phyloP scores from a whole-genome alignment of 2,113 vertebrate species.

The Pheucticus melanocephalus region DNA sequence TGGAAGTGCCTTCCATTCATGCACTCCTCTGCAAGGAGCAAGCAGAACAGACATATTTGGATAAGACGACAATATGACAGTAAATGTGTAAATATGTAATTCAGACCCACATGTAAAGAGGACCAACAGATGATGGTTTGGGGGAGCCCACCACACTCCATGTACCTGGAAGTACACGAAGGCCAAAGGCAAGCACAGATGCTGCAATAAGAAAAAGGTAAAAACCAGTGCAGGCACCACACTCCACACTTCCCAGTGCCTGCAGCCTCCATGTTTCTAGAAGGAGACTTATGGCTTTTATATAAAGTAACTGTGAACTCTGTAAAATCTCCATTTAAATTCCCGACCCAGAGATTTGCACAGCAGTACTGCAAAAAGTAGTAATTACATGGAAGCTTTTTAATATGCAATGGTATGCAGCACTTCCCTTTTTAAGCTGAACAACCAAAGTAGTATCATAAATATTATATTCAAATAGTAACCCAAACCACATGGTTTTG shows the following conservation, averaged over 20 bases:
- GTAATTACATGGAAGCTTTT: conserved; percentile 48
- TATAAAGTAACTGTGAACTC: background rate
- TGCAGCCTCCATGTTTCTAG: background rate
- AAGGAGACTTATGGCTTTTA: background rate
- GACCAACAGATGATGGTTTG: background rate
- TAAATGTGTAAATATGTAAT: background rate
- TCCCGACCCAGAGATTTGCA: conserved; percentile 1
- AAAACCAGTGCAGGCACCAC: background rate
- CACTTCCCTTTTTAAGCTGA: conserved; percentile 12
- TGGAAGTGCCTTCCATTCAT: background rate
- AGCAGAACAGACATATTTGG: background rate
- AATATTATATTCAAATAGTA: conserved; percentile 57
- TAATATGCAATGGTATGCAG: conserved; percentile 6
- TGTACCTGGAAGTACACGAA: background rate
- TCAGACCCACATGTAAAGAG: background rate
- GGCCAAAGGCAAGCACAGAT: background rate
- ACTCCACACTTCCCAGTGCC: background rate
- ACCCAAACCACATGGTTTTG: conserved; percentile 16
- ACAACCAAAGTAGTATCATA: conserved; percentile 6
- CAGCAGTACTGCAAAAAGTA: conserved; percentile 16
- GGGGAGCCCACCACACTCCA: background rate
- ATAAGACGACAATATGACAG: background rate
- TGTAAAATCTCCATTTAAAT: conserved; percentile 8
- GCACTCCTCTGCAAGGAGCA: background rate
- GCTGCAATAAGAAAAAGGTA: background rate